phyloP scores from a whole-genome alignment of 2,113 vertebrate genomes.

The Gymnogyps californianus region DNA sequence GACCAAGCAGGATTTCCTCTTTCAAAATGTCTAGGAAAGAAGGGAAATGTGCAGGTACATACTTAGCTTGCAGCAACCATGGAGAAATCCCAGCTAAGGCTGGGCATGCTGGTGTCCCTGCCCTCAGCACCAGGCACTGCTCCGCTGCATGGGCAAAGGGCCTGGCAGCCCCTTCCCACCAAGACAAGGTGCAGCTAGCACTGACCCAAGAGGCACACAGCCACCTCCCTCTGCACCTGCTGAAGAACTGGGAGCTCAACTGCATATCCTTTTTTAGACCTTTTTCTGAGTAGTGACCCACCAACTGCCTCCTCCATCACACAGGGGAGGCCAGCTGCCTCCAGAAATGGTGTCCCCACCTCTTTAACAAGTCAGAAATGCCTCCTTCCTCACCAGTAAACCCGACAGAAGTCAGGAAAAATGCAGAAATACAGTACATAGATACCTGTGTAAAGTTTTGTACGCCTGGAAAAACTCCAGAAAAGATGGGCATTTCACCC shows the following conservation, averaged over 20 bases:
- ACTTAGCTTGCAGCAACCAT: not conserved
- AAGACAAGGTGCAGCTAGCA: not conserved
- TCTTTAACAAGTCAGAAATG: not conserved
- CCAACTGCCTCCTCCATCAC: not conserved
- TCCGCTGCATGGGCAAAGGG: accelerated
- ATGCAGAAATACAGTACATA: constrained; percentile 23
- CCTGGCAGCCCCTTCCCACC: not conserved
- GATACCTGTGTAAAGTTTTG: not conserved
- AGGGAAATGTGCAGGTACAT: not conserved
- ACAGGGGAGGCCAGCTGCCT: not conserved
- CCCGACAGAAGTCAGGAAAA: not conserved
- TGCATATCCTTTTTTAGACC: not conserved
- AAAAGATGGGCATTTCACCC: not conserved
- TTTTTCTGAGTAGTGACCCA: not conserved
- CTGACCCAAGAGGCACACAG: not conserved
- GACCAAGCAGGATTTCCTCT: not conserved
- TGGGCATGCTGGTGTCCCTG: not conserved
- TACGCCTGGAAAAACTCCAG: not conserved
- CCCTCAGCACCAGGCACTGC: not conserved
- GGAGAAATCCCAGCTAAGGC: not conserved
- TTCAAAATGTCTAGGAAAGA: not conserved
- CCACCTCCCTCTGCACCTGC: not conserved
- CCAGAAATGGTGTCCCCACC: not conserved
- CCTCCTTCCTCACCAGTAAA: not conserved
- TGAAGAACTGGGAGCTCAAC: not conserved